Evolutionary conservation across 1,140 invertebrate genomes (phyloP), one percentile per base, ranked within the genome.

Genomic region (Zaprionus inermis): DNA sequence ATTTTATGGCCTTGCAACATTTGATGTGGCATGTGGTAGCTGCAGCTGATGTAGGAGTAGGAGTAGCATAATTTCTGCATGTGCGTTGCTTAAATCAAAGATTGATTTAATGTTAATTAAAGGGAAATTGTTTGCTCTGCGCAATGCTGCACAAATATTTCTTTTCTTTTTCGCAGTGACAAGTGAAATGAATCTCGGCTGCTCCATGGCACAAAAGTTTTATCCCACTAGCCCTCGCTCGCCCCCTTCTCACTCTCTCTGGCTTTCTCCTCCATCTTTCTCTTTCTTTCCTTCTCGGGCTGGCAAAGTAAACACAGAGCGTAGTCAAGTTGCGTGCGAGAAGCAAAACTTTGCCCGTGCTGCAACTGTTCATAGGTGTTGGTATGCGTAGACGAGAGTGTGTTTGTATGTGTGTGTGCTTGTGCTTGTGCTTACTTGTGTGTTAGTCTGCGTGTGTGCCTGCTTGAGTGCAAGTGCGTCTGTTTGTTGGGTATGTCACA

Each of bases 21-120:
- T 61, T 65, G 34, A 51, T 56, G 65, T 32, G 36, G 36, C 52
- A 30, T 41, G 34, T 14, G 16, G 22, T n/a, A 44, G n/a, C n/a
- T 16, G 6, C 2, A 41, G 38, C 5, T n/a, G n/a, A n/a, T n/a
- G n/a, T n/a, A 38, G 36, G 12, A n/a, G 36, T 5, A 11, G 34
- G 34, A 14, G 36, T 0, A 18, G 34, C 34, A 79, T 79, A 60
- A 69, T 59, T 59, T 63, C 24, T 57, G 55, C 22, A 51, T 22
- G 5, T 32, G 51, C 20, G 30, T 20, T 68, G 44, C 28, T 64
- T 46, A 54, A 64, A 59, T 58, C 72, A 72, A 72, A 57, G 49
- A 79, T 78, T 65, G 71, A 74, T 74, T 74, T 74, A 76, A 76
- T 72, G 79, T 88, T 83, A 86, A 88, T 86, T 86, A 88, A 86